These are phyloP conservation scores for Ranitomeya variabilis DNA, from an alignment of 2,113 vertebrate genomes.

Conservation along the genomic window DNA sequence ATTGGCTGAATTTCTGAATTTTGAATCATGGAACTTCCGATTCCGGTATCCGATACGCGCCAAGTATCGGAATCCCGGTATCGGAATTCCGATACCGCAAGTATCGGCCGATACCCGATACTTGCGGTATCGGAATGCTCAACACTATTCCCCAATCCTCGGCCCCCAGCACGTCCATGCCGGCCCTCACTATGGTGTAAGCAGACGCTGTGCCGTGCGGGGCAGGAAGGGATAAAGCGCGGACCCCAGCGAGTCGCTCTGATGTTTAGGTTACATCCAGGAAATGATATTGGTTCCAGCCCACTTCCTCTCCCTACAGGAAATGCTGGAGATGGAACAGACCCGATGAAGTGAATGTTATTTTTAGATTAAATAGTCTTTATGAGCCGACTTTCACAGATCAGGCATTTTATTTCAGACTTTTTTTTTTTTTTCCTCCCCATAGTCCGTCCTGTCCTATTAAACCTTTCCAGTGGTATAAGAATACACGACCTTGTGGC, in stretches of 20 bases:
- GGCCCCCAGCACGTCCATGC: not conserved
- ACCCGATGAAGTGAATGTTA: conserved; percentile 58
- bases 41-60: too few species aligned
- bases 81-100: too few species aligned
- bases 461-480: not conserved
- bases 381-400: conserved; percentile 27
- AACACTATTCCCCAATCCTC: too few species aligned
- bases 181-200: conserved; percentile 8
- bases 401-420: not conserved
- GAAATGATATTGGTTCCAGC: conserved; percentile 67
- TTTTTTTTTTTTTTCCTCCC: conserved; percentile 21
- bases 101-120: too few species aligned
- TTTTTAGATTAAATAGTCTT: conserved; percentile 52
- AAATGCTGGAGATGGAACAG: conserved; percentile 69
- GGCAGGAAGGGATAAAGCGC: conserved; percentile 34
- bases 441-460: not conserved
- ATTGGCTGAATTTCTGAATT: too few species aligned
- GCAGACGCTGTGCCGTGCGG: conserved; percentile 22
- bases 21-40: too few species aligned
- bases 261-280: conserved; percentile 62
- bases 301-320: conserved; percentile 65
- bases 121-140: too few species aligned
- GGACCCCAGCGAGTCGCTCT: conserved; percentile 48
- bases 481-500: conserved; percentile 14
- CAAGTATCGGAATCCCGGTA: too few species aligned